Percentiles rank a stretch among this genome's conserved stretches.
Conservation (phyloP, 2,113 vertebrate genomes). For the Nothoprocta perdicaria region DNA sequence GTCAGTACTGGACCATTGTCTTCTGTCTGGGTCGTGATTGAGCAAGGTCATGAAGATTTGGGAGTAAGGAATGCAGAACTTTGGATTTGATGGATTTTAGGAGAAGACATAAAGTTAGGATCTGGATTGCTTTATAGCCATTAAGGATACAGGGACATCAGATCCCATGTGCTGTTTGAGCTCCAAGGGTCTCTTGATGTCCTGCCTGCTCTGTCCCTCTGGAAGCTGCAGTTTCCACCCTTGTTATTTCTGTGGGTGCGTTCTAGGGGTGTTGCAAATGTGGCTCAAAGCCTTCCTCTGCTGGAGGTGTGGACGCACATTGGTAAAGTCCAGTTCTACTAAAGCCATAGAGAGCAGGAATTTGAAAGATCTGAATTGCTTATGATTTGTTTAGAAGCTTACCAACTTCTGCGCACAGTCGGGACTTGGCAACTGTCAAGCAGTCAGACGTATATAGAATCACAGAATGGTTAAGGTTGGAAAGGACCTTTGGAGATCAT, state of each 20-base stretch:
- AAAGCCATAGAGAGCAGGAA: not conserved
- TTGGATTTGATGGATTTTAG: conserved; percentile 7
- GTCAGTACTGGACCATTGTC: not conserved
- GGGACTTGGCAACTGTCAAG: not conserved
- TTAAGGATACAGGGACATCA: not conserved
- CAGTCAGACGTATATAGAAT: not conserved
- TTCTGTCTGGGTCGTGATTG: not conserved
- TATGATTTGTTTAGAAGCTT: not conserved
- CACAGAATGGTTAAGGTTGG: too few relatives aligned
- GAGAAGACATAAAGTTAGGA: not conserved
- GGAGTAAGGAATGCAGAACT: not conserved
- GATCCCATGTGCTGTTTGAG: not conserved
- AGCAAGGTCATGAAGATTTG: not conserved
- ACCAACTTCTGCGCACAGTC: not conserved
- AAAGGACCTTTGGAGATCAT: too few relatives aligned
- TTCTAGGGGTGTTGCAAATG: not conserved
- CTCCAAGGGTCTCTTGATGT: not conserved
- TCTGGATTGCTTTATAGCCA: not conserved
- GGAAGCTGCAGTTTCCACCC: not conserved
- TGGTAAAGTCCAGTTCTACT: not conserved
- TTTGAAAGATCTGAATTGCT: not conserved
- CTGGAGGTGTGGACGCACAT: not conserved
- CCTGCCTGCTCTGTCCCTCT: not conserved
- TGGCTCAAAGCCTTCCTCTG: not conserved
- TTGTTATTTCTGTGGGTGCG: not conserved